Evolutionary conservation across 2,113 vertebrate genomes (phyloP).

Genomic region (Siniperca knerii): DNA sequence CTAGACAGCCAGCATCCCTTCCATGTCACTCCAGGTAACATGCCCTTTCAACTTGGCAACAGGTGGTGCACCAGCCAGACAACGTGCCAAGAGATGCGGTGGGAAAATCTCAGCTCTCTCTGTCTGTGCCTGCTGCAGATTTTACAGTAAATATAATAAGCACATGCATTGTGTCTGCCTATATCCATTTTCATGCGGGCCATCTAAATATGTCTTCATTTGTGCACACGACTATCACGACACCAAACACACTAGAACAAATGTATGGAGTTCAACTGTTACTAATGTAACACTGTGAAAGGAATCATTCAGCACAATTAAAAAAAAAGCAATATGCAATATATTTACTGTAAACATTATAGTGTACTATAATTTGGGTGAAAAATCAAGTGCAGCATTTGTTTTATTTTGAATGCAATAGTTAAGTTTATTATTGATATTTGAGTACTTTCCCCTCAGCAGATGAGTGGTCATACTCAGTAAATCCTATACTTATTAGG

Average conservation of each 20-base stretch:
- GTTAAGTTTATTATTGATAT: background rate
- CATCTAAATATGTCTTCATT: no score
- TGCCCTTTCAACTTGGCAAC: slow-evolving; percentile 29
- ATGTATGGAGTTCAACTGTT: no score
- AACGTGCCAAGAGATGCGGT: background rate
- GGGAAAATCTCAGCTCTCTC: background rate
- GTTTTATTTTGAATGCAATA: background rate
- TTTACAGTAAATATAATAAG: background rate
- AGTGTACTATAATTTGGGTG: no score
- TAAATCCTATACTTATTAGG: background rate
- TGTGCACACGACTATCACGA: no score
- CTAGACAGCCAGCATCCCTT: slow-evolving; percentile 4
- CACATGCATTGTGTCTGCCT: no score
- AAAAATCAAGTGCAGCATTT: background rate
- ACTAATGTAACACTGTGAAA: background rate
- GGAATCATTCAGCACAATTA: background rate
- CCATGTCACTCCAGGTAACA: slow-evolving; percentile 14
- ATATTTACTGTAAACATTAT: background rate
- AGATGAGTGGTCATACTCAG: background rate
- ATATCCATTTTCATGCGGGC: no score
- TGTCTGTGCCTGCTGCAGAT: slow-evolving; percentile 8
- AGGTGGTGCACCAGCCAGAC: background rate
- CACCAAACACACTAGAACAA: no score
- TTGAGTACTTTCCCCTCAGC: background rate
- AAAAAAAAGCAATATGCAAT: background rate